A percentile compares a stretch with the other conserved stretches of the same genome.
Evolutionary conservation across 2,113 vertebrate genomes (phyloP).

Genomic region (Toxostoma redivivum): DNA sequence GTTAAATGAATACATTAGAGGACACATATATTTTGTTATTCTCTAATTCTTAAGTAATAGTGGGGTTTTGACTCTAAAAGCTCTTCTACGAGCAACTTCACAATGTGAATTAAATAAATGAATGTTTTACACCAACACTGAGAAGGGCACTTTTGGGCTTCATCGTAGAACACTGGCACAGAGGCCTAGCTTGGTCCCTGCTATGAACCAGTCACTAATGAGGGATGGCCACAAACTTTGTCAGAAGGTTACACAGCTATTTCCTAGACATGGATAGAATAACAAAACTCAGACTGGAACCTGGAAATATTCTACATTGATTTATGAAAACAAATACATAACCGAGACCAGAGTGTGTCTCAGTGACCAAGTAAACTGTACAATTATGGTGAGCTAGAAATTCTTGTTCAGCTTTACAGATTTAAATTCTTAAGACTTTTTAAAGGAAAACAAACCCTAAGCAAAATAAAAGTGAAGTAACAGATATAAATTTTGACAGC

Average conservation of each 20-base stretch:
- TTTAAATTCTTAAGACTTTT: background rate
- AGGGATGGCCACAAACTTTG: background rate
- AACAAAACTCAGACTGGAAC: background rate
- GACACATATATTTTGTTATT: background rate
- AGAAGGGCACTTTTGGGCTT: background rate
- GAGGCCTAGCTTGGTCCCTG: background rate
- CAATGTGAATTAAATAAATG: background rate
- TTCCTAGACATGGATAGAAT: background rate
- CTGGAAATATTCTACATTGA: background rate
- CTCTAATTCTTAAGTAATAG: background rate
- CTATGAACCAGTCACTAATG: background rate
- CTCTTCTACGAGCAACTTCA: background rate
- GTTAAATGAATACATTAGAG: background rate
- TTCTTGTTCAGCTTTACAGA: background rate
- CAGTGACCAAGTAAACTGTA: background rate
- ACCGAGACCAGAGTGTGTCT: background rate
- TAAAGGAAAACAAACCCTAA: background rate
- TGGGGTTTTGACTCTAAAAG: background rate
- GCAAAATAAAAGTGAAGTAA: background rate
- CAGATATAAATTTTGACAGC: background rate
- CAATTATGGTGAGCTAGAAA: background rate
- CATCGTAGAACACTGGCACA: background rate
- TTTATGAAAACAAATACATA: background rate
- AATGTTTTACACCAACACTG: background rate
- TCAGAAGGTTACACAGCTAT: background rate